Base-by-base conservation (phyloP, 2,113 vertebrate genomes). In the Pogonocichla stellata region DNA sequence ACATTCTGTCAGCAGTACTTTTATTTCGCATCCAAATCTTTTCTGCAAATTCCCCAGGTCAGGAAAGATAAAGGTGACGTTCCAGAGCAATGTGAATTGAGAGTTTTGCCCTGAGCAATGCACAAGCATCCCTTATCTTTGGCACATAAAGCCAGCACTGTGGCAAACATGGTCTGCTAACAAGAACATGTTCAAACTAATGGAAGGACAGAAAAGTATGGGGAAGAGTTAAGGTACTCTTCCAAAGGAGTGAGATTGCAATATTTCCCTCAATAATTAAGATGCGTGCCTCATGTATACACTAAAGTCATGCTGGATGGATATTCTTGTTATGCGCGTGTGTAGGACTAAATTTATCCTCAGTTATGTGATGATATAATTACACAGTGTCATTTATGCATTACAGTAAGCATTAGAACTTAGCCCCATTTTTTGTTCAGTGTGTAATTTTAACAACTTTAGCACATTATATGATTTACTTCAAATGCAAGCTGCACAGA, bases 401-500 rank as follows among this genome's bases (percentile, higher is more conserved):
- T 86, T 81, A 56, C 54, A 78, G 1, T 11, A 43, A 78, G n/a
- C 33, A 38, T 64, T 64, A 73, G 19, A 60, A 73, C 12, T 75
- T 77, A 48, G 10, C 74, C 69, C 85, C 74, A 86, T 92, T 78
- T 94, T 95, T 88, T 85, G 42, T 69, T 86, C 85, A 47, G 31
- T 93, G 81, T 69, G 72, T 80, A 83, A 81, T 92, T 89, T 33
- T 25, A 96, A 53, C 70, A 95, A 48, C 62, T 75, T 69, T n/a
- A 75, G 13, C 73, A 66, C 2, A 1, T 58, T 50, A 33, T 28
- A 26, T 40, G 18, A 74, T 58, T 57, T 80, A 12, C 19, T 56
- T 77, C 42, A 88, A 77, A 48, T 42, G 18, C 34, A 83, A 85
- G 25, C 18, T 61, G 23, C 64, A 50, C 9, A 58, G 36, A 88